Conservation (phyloP, 2,888 invertebrate species). For the Hermaeophaga mercurialis region DNA sequence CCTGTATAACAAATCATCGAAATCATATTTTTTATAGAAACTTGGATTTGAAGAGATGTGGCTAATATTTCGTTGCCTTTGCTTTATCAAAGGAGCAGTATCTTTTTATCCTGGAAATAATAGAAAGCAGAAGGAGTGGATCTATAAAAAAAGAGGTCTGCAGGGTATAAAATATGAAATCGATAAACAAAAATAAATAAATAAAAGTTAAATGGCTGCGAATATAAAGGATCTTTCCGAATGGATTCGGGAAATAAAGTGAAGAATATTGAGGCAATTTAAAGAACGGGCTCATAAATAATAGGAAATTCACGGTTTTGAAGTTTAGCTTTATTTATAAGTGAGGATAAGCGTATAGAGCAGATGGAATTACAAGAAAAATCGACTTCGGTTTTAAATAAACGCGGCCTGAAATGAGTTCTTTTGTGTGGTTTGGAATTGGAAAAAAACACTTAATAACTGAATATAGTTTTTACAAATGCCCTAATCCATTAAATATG, state of each 20-base stretch:
- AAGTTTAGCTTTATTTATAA: constrained; percentile 10
- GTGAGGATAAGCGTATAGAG: not conserved
- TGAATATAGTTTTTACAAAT: too few species aligned
- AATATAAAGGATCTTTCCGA: constrained; percentile 4
- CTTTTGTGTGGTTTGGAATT: too few species aligned
- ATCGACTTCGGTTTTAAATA: too few species aligned
- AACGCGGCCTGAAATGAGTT: too few species aligned
- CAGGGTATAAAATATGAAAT: too few species aligned
- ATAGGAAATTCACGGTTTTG: constrained; percentile 2
- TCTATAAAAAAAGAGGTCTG: not conserved
- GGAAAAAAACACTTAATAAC: too few species aligned
- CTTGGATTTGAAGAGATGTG: too few species aligned
- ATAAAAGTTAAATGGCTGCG: constrained; percentile 2
- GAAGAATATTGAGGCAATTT: constrained; percentile 7
- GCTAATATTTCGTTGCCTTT: too few species aligned
- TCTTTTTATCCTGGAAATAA: not conserved
- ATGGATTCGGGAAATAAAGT: constrained; percentile 2
- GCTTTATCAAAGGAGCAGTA: too few species aligned
- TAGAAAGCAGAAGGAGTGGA: not conserved
- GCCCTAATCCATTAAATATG: too few species aligned
- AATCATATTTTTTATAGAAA: too few species aligned
- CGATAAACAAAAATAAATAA: constrained; percentile 12
- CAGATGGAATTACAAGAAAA: not conserved
- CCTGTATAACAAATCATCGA: too few species aligned
- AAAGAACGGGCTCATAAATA: constrained; percentile 9